Percentiles rank a stretch among this genome's conserved stretches.
These are phyloP conservation scores for Microcebus griseorufus DNA, from an alignment of 2,113 vertebrate species.

Conservation along the genomic window DNA sequence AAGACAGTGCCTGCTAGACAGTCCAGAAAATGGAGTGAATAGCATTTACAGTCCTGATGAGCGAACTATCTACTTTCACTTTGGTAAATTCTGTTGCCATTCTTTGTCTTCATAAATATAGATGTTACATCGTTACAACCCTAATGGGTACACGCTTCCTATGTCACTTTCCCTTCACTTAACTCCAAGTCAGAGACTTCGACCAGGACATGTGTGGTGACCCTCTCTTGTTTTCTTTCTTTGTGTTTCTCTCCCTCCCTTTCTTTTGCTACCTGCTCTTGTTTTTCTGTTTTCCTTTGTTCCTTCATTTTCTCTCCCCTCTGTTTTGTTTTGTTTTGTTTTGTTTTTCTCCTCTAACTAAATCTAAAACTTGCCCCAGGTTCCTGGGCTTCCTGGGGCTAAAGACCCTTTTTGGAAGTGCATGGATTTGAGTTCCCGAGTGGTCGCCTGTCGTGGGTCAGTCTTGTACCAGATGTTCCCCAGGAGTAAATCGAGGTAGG, in stretches of 20 bases:
- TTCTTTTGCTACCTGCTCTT: neutral
- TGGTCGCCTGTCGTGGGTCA: neutral
- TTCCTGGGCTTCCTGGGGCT: neutral
- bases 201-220: neutral
- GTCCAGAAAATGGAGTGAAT: neutral
- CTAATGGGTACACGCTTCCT: rapidly evolving
- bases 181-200: neutral
- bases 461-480: neutral
- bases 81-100: neutral
- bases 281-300: neutral
- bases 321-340: too few species aligned
- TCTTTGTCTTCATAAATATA: neutral
- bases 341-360: neutral
- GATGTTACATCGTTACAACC: too few species aligned
- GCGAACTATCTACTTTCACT: neutral
- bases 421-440: rapidly evolving
- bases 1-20: neutral
- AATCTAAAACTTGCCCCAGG: neutral
- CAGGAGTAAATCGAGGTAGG: too few species aligned
- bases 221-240: neutral
- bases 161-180: neutral
- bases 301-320: neutral
- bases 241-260: neutral
- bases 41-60: neutral
- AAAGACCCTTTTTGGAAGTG: neutral